These are phyloP conservation scores for Acanthornis magna DNA, from an alignment of 2,797 vertebrate genomes.

Conservation along the genomic window DNA sequence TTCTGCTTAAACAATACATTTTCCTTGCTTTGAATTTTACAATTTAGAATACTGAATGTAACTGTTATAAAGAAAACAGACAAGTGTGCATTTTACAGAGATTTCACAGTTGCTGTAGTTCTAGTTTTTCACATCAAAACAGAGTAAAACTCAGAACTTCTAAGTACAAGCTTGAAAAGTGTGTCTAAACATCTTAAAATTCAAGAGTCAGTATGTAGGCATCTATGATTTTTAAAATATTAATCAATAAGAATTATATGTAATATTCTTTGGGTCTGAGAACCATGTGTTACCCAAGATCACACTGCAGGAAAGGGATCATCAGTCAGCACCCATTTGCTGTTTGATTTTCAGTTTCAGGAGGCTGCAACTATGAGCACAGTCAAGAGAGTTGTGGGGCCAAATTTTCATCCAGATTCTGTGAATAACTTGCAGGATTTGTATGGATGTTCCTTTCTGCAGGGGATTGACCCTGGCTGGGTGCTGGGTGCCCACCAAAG, in stretches of 20 bases:
- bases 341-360: background rate
- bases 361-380: background rate
- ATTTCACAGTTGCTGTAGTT: background rate
- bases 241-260: background rate
- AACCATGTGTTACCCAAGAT: background rate
- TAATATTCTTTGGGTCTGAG: background rate
- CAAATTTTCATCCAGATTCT: background rate
- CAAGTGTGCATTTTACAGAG: background rate
- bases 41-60: background rate
- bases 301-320: background rate
- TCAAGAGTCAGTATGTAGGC: background rate
- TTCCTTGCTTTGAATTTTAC: background rate
- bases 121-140: background rate
- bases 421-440: background rate
- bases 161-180: background rate
- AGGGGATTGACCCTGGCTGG: background rate
- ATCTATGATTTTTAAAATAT: background rate
- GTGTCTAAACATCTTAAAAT: background rate
- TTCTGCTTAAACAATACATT: background rate
- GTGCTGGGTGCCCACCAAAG: background rate
- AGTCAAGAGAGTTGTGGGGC: background rate
- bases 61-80: background rate
- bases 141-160: background rate
- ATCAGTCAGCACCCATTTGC: background rate
- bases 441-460: background rate